A percentile compares a stretch with the other conserved stretches of the same genome.
Conservation (phyloP, 2,113 vertebrate genomes). For the Oncorhynchus gorbuscha region DNA sequence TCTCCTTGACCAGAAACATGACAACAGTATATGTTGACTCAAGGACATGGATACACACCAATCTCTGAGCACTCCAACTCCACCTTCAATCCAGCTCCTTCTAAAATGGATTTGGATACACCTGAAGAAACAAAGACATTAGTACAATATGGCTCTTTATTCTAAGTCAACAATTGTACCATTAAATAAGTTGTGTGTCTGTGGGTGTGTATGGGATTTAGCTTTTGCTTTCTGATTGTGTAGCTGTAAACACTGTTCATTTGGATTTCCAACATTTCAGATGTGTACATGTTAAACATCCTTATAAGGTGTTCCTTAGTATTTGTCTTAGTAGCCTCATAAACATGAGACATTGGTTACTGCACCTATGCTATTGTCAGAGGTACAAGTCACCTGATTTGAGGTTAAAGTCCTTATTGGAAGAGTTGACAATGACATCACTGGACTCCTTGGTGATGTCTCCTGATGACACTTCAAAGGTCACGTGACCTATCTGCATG, state of each 20-base stretch:
- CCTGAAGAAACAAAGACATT: slow-evolving; percentile 62
- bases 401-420: slow-evolving; percentile 71
- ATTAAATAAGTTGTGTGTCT: neutral
- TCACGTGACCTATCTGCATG: slow-evolving; percentile 78
- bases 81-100: slow-evolving; percentile 77
- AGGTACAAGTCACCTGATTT: slow-evolving; percentile 72
- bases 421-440: slow-evolving; percentile 86
- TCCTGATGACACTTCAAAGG: slow-evolving; percentile 76
- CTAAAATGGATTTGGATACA: slow-evolving; percentile 86
- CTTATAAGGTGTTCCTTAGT: too few relatives aligned
- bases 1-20: neutral
- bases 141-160: neutral
- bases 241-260: neutral
- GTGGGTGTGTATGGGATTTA: too few relatives aligned
- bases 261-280: neutral
- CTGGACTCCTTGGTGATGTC: slow-evolving; percentile 84
- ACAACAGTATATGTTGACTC: neutral
- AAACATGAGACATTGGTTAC: too few relatives aligned
- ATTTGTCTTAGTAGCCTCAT: too few relatives aligned
- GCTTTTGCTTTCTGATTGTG: too few relatives aligned
- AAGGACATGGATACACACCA: slow-evolving; percentile 64
- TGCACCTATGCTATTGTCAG: neutral
- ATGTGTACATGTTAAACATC: neutral
- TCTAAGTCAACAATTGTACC: too few relatives aligned
- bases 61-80: slow-evolving; percentile 63